phyloP scores from a whole-genome alignment of 2,888 invertebrate genomes.

The Silvanus unidentatus region DNA sequence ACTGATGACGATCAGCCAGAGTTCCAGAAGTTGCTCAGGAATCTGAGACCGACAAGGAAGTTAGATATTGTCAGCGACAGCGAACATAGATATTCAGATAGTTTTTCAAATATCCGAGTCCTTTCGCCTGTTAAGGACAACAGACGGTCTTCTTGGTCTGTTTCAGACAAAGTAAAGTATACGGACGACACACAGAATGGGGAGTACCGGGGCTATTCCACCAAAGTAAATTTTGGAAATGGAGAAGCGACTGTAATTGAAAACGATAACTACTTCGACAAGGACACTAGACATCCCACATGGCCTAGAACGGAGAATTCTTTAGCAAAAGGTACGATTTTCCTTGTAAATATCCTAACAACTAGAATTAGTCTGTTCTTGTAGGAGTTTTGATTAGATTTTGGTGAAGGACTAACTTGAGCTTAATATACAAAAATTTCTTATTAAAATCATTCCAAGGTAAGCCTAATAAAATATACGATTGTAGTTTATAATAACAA shows the following conservation, averaged over 20 bases:
- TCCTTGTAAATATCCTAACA: too few species aligned
- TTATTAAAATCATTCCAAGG: too few species aligned
- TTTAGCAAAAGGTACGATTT: constrained; percentile 33
- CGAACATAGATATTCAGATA: constrained; percentile 23
- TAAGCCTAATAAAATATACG: too few species aligned
- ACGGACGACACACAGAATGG: constrained; percentile 42
- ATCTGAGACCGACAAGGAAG: constrained; percentile 35
- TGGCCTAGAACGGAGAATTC: constrained; percentile 38
- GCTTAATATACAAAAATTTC: too few species aligned
- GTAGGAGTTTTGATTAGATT: too few species aligned
- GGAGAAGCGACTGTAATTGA: constrained; percentile 46
- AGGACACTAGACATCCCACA: constrained; percentile 31
- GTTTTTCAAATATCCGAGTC: constrained; percentile 22
- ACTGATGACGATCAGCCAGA: constrained; percentile 31
- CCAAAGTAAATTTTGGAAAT: constrained; percentile 52
- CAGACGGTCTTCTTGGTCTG: constrained; percentile 41
- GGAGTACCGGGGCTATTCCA: constrained; percentile 51
- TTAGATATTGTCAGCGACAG: constrained; percentile 29
- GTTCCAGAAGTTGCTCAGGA: constrained; percentile 39
- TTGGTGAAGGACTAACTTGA: constrained; percentile 1
- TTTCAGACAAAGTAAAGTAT: constrained; percentile 51
- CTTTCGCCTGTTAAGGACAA: constrained; percentile 19
- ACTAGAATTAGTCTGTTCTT: too few species aligned
- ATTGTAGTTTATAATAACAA: too few species aligned
- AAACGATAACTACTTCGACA: constrained; percentile 26